Base-by-base conservation (phyloP, 92 coral and sea anemone species). In the Epizoanthus stellaris region DNA sequence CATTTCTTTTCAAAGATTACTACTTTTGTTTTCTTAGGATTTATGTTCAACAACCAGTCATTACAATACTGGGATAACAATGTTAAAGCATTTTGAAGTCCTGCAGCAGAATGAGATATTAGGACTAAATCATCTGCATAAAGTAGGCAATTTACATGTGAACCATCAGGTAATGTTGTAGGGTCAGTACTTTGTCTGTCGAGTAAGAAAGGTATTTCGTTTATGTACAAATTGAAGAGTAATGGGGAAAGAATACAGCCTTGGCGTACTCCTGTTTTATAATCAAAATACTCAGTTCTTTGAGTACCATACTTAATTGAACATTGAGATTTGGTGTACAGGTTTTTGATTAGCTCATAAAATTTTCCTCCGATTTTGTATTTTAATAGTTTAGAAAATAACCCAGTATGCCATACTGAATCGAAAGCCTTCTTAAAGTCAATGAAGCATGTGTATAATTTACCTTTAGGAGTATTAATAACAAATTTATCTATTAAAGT, bases 351-450 rank as follows among this genome's bases (percentile, higher is more conserved):
- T 43, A 43, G 47, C 47, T 43, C 47, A 43, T 43, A 43, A 43
- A 43, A 43, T 43, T 43, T 43, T 43, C 47, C 47, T 43, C 47
- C 47, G 47, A 43, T 43, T 43, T 43, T 43, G 47, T 43, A 43
- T 43, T 43, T 43, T 43, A 43, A 43, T 43, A 43, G 47, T 43
- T 68, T 80, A 23, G 42, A 71, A 30, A 81, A 53, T 56, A 70
- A n/a, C 5, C 89, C 86, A 63, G 47, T 47, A 64, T 71, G 90
- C 87, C 87, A 87, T n/a, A 87, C 68, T 19, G 87, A n/a, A 82
- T 87, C 90, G 63, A 82, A 87, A 5, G 83, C 85, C 47, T 86
- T 86, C 80, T 82, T 73, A 66, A 81, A 87, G 65, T 87, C 87
- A 25, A 82, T 39, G 52, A 87, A 82, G 71, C 90, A 87, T 54